phyloP scores from a whole-genome alignment of 2,113 vertebrate genomes.

The Macquaria ambigua region DNA sequence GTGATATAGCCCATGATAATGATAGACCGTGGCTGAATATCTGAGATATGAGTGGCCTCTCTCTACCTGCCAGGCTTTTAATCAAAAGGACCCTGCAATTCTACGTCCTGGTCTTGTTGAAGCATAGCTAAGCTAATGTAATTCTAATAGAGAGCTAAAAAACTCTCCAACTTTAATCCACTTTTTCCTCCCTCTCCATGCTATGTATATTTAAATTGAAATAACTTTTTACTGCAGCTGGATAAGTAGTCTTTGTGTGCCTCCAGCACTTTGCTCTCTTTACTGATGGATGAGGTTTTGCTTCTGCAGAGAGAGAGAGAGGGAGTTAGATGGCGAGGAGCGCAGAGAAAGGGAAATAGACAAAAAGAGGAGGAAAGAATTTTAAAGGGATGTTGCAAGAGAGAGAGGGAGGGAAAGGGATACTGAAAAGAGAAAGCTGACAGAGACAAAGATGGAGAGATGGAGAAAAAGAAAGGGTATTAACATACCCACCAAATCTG shows the following conservation, averaged over 20 bases:
- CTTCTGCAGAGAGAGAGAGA: conserved; percentile 59
- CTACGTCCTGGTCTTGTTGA: conserved; percentile 75
- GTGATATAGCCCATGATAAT: conserved; percentile 76
- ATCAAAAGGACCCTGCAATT: conserved; percentile 72
- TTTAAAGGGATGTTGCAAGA: conserved; percentile 58
- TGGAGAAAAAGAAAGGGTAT: conserved; percentile 56
- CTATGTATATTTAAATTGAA: conserved; percentile 93
- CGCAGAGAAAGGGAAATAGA: conserved; percentile 47
- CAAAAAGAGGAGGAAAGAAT: conserved; percentile 32
- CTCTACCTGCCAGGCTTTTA: conserved; percentile 75
- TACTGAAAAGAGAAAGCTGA: conserved; percentile 45
- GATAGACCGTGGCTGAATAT: conserved; percentile 71
- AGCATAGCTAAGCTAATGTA: conserved; percentile 80
- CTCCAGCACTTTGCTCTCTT: conserved; percentile 87
- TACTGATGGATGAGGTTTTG: conserved; percentile 85
- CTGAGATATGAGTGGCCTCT: conserved; percentile 66
- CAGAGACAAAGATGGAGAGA: conserved; percentile 60
- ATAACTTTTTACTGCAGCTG: conserved; percentile 87
- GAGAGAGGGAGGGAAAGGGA: conserved; percentile 14
- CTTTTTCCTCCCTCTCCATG: conserved; percentile 86
- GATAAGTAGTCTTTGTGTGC: conserved; percentile 89
- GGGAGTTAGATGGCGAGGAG: conserved; percentile 35
- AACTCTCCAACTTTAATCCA: conserved; percentile 89
- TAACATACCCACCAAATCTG: conserved; percentile 72
- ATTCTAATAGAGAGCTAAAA: conserved; percentile 86